A percentile compares a stretch with the other conserved stretches of the same genome.
Conservation (phyloP, 1,140 invertebrate genomes). For the Meteorus sp. region DNA sequence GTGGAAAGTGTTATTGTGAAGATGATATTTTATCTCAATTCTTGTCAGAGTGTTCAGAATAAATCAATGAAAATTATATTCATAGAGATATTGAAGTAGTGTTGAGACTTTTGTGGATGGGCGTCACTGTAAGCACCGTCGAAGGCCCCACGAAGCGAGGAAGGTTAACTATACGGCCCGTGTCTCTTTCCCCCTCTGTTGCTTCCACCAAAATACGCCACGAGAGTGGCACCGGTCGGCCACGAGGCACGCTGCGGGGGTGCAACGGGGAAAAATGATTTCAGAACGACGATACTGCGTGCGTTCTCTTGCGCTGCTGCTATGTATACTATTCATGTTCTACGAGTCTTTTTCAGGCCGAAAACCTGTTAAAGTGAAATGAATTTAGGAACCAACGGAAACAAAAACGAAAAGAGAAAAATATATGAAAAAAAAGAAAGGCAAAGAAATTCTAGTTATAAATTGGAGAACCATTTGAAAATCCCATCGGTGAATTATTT, state of each 20-base stretch:
- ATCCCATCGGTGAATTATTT: too few species aligned
- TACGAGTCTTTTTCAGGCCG: not conserved
- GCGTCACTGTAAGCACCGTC: constrained; percentile 2
- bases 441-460: too few species aligned
- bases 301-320: not conserved
- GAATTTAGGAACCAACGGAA: too few species aligned
- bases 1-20: too few species aligned
- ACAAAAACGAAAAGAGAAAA: too few species aligned
- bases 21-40: too few species aligned
- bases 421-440: too few species aligned
- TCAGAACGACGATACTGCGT: constrained; percentile 29
- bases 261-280: constrained; percentile 49
- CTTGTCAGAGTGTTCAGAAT: not conserved
- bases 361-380: not conserved
- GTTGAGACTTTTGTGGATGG: constrained; percentile 19
- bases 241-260: constrained; percentile 51
- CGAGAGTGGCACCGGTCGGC: constrained; percentile 43
- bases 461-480: too few species aligned
- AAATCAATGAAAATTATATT: not conserved
- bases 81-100: constrained; percentile 7
- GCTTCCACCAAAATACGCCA: too few species aligned
- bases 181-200: constrained; percentile 43
- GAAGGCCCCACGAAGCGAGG: constrained; percentile 31
- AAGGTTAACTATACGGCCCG: constrained; percentile 41
- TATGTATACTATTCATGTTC: not conserved